Percentiles rank a stretch among this genome's conserved stretches.
Evolutionary conservation across 2,113 vertebrate species (phyloP).

Genomic region (Numenius arquata): DNA sequence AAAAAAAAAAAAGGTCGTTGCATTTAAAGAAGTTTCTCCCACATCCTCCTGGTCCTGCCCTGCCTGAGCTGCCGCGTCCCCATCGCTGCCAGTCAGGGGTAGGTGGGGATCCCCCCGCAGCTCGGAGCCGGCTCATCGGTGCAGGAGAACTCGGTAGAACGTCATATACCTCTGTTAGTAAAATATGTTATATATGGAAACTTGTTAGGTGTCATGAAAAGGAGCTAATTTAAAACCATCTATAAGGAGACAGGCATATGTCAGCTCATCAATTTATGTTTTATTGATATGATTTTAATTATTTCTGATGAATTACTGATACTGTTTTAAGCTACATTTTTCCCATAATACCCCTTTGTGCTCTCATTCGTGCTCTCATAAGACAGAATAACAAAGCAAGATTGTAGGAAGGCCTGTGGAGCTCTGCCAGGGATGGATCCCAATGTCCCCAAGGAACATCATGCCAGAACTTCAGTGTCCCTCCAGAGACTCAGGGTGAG

Average conservation of each 20-base stretch:
- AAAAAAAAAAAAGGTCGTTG: background rate
- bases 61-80: background rate
- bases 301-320: background rate
- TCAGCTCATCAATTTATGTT: no score
- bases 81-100: accelerated
- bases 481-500: background rate
- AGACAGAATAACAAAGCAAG: background rate
- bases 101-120: background rate
- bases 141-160: no score
- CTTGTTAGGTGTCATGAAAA: background rate
- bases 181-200: background rate
- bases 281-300: background rate
- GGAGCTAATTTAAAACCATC: background rate
- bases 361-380: no score
- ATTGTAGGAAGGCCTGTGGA: background rate
- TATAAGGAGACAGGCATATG: background rate
- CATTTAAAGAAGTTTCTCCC: background rate
- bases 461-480: background rate
- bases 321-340: accelerated
- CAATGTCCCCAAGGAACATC: background rate
- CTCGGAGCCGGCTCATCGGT: background rate
- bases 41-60: background rate
- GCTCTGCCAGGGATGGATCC: background rate
- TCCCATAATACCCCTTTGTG: background rate
- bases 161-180: accelerated